phyloP scores from a whole-genome alignment of 2,888 invertebrate genomes.

The Campoplex capitator region DNA sequence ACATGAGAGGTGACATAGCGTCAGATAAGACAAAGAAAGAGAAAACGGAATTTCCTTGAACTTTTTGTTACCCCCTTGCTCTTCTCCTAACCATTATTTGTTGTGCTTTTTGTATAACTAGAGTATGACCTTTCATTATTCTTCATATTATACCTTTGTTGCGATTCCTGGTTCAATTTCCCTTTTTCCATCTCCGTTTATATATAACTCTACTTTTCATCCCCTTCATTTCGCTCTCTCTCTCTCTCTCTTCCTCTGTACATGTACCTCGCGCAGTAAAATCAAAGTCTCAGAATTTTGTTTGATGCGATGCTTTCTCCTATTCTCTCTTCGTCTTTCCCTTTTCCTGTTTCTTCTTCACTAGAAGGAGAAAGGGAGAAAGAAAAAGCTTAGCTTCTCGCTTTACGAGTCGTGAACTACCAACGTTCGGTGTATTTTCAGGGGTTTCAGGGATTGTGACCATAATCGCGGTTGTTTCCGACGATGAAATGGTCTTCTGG shows the following conservation, averaged over 20 bases:
- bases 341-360: conserved; percentile 5
- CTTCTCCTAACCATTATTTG: conserved; percentile 61
- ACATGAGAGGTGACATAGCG: conserved; percentile 74
- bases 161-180: conserved; percentile 56
- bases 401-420: conserved; percentile 46
- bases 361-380: conserved; percentile 23
- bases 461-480: conserved; percentile 47
- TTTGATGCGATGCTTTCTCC: conserved; percentile 62
- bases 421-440: conserved; percentile 31
- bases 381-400: conserved; percentile 53
- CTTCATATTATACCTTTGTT: conserved; percentile 72
- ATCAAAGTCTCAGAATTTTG: conserved; percentile 74
- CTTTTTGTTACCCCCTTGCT: conserved; percentile 62
- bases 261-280: conserved; percentile 71
- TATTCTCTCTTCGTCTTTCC: conserved; percentile 6
- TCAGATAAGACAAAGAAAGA: conserved; percentile 73
- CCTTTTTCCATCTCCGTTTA: conserved; percentile 31
- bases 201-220: conserved; percentile 44
- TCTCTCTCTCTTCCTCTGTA: background rate
- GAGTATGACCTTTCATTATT: conserved; percentile 76
- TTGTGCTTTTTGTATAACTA: conserved; percentile 67
- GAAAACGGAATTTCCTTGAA: conserved; percentile 65
- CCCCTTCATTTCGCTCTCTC: conserved; percentile 27
- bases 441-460: conserved; percentile 27
- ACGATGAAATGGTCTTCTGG: conserved; percentile 54